phyloP scores from a whole-genome alignment of 2,888 invertebrate genomes.

The Muscina levida region DNA sequence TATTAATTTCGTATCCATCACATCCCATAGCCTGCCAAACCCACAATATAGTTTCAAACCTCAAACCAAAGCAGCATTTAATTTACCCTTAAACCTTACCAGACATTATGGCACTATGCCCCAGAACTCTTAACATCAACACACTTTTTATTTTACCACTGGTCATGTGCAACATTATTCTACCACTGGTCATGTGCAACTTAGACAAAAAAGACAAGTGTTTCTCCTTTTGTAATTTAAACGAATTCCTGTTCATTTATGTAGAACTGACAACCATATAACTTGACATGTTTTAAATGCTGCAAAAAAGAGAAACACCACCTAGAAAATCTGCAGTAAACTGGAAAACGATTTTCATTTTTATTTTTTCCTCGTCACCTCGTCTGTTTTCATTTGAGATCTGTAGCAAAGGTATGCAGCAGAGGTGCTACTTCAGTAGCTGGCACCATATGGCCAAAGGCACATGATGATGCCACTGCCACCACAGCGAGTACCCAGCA shows the following conservation, averaged over 20 bases:
- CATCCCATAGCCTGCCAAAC: too few relatives aligned
- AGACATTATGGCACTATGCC: too few relatives aligned
- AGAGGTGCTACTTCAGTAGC: slow-evolving; percentile 77
- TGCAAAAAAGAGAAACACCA: slow-evolving; percentile 29
- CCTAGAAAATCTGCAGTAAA: slow-evolving; percentile 1
- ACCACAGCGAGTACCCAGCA: not conserved
- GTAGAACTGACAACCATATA: slow-evolving; percentile 33
- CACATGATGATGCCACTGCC: slow-evolving; percentile 49
- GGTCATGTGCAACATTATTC: not conserved
- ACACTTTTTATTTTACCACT: too few relatives aligned
- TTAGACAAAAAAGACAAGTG: slow-evolving; percentile 45
- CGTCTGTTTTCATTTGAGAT: slow-evolving; percentile 46
- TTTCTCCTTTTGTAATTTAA: slow-evolving; percentile 53
- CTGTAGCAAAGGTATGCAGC: slow-evolving; percentile 67
- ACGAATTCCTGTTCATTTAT: not conserved
- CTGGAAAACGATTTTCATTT: slow-evolving; percentile 2
- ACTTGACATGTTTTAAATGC: slow-evolving; percentile 59
- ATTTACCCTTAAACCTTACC: too few relatives aligned
- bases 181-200: not conserved
- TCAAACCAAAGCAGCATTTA: too few relatives aligned
- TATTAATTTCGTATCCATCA: too few relatives aligned
- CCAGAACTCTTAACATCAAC: too few relatives aligned
- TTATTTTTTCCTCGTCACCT: slow-evolving; percentile 7
- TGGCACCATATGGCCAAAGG: slow-evolving; percentile 64
- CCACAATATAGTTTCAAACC: too few relatives aligned